These are phyloP conservation scores for Geopemphigus sp. DNA, from an alignment of 1,140 invertebrate species.

Conservation along the genomic window DNA sequence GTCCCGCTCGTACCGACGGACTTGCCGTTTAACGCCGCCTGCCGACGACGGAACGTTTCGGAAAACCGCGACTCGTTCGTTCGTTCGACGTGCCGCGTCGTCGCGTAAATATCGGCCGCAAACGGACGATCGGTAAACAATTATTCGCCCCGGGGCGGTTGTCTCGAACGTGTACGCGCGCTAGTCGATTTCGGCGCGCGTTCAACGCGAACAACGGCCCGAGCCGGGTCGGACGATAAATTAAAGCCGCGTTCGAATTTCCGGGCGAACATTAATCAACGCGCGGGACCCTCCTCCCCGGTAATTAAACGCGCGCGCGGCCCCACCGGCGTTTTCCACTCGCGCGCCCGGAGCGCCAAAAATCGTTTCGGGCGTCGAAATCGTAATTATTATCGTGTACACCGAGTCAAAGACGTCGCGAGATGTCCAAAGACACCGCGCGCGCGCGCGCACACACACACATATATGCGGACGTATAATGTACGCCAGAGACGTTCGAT, in stretches of 20 bases:
- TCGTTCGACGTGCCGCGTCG: too few relatives aligned
- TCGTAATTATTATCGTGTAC: constrained; percentile 1
- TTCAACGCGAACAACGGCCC: not conserved
- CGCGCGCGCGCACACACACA: too few relatives aligned
- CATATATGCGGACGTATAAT: not conserved
- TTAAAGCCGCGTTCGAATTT: constrained; percentile 4
- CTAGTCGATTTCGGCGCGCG: too few relatives aligned
- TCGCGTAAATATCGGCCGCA: too few relatives aligned
- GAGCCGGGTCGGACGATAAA: constrained; percentile 8
- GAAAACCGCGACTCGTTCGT: too few relatives aligned
- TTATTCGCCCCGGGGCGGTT: too few relatives aligned
- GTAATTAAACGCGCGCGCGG: constrained; percentile 29
- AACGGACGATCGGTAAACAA: too few relatives aligned
- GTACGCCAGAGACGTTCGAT: not conserved
- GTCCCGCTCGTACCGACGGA: too few relatives aligned
- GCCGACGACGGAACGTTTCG: too few relatives aligned
- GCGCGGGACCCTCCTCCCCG: not conserved
- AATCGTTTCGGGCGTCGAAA: constrained; percentile 31
- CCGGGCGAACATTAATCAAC: constrained; percentile 27
- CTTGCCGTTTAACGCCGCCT: too few relatives aligned
- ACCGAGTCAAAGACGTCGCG: constrained; percentile 28
- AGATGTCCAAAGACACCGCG: not conserved
- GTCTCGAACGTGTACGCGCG: too few relatives aligned
- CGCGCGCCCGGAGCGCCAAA: constrained; percentile 10
- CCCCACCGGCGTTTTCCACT: not conserved